Percentiles rank a stretch among this genome's conserved stretches.
Evolutionary conservation across 2,888 invertebrate genomes (phyloP).

Genomic region (Acronicta alni): DNA sequence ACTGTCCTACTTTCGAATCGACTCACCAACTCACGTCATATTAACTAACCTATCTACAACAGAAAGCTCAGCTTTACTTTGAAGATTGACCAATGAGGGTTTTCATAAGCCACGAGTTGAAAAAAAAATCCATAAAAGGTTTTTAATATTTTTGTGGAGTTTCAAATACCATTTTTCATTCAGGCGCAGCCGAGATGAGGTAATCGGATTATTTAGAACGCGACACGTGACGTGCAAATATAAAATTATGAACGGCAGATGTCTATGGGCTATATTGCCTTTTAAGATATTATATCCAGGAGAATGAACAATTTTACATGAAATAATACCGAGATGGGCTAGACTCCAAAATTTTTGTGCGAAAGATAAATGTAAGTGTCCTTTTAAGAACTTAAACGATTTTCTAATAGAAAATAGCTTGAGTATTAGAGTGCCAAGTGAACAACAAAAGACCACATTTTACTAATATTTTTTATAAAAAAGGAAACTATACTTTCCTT

Average conservation of each 20-base stretch:
- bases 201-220: constrained; percentile 37
- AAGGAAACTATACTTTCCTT: too few relatives aligned
- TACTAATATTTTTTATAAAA: too few relatives aligned
- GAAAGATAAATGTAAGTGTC: too few relatives aligned
- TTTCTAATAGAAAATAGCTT: too few relatives aligned
- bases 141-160: constrained; percentile 9
- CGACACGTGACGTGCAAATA: constrained; percentile 17
- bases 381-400: too few relatives aligned
- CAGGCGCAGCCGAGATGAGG: constrained; percentile 19
- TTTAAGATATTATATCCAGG: constrained; percentile 13
- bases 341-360: too few relatives aligned
- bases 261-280: constrained; percentile 19
- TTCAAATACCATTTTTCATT: constrained; percentile 42
- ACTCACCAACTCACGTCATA: too few relatives aligned
- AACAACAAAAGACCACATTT: too few relatives aligned
- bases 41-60: too few relatives aligned
- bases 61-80: too few relatives aligned
- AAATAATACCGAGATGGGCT: background rate
- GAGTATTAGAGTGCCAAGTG: too few relatives aligned
- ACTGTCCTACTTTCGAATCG: too few relatives aligned
- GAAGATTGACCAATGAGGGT: background rate
- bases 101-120: background rate
- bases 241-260: constrained; percentile 26
- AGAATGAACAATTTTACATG: constrained; percentile 10
- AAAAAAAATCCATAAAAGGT: constrained; percentile 37